Evolutionary conservation across 2,888 invertebrate genomes (phyloP), one percentile per base, ranked within the genome.

Genomic region (Aquatica leii): DNA sequence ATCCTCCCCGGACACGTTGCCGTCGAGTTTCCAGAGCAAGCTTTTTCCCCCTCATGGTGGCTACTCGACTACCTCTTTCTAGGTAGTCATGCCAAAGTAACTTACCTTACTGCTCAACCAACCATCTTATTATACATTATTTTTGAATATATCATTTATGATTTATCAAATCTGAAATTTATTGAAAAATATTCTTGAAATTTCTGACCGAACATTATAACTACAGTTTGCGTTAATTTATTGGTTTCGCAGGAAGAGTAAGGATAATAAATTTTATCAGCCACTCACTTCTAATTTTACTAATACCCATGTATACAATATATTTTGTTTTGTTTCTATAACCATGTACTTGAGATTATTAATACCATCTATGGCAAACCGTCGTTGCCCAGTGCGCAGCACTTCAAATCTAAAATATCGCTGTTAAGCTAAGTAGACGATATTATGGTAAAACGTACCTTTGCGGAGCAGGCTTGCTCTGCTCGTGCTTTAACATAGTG

Each of bases 401-500:
- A 93, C 87, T 78, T 95, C 93, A 76, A 91, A 94, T 77, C 96
- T 95, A 84, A 5, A 84, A 84, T 66, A 65, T 58, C 59, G 65
- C 14, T 14, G 3, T 46, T 9, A 46, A 17, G 9, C 9, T 14
- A 5, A 14, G n/a, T n/a, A n/a, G n/a, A n/a, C n/a, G n/a, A n/a
- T n/a, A n/a, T n/a, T n/a, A n/a, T n/a, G n/a, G n/a, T 6, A 11
- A n/a, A n/a, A 37, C 72, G 76, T 78, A 93, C 93, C 95, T 89
- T 81, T 93, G 92, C 11, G 96, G 95, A 84, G 96, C 97, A 2
- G 96, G 91, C 74, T 90, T 88, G 73, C 95, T 93, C 76, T 93
- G 93, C 74, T 89, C 90, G 83, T 99, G 99, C 73, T 90, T 90
- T 70, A 98, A 85, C 98, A 98, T 98, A 69, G 93, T 94, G 82